Evolutionary conservation across 2,888 invertebrate species (phyloP).

Genomic region (Ditula angustiorana): DNA sequence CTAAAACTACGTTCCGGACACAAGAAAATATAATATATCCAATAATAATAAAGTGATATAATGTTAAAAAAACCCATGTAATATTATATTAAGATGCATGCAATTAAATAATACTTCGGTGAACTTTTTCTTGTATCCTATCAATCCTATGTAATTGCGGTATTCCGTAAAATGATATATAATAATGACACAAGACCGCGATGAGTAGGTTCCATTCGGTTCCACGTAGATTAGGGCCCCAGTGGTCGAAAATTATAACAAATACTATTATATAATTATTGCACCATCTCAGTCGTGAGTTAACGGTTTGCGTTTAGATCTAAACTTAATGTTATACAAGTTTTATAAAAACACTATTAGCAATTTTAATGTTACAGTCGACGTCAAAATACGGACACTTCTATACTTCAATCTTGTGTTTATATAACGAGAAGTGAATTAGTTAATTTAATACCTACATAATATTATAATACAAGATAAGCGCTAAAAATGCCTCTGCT

Average conservation of each 20-base stretch:
- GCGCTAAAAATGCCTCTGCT: background rate
- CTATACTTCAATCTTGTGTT: background rate
- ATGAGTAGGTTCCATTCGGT: slow-evolving; percentile 14
- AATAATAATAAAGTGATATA: slow-evolving; percentile 46
- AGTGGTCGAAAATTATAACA: slow-evolving; percentile 30
- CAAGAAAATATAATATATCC: slow-evolving; percentile 63
- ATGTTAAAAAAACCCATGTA: slow-evolving; percentile 31
- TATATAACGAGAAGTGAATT: background rate
- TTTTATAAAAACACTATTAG: slow-evolving; percentile 33
- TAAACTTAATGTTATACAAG: slow-evolving; percentile 38
- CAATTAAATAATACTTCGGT: slow-evolving; percentile 37
- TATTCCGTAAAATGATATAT: slow-evolving; percentile 18
- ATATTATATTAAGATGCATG: slow-evolving; percentile 25
- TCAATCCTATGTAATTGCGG: slow-evolving; percentile 18
- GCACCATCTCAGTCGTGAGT: slow-evolving; percentile 40
- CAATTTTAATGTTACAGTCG: slow-evolving; percentile 23
- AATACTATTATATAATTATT: slow-evolving; percentile 34
- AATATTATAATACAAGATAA: background rate
- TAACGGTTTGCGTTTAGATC: slow-evolving; percentile 36
- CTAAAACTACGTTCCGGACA: slow-evolving; percentile 79
- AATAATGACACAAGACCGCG: slow-evolving; percentile 19
- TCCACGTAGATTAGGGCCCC: slow-evolving; percentile 15
- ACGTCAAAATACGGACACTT: slow-evolving; percentile 19
- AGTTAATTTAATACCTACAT: background rate
- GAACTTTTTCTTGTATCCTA: slow-evolving; percentile 21